phyloP scores from a whole-genome alignment of 2,888 invertebrate genomes.

The Lymantria dispar region DNA sequence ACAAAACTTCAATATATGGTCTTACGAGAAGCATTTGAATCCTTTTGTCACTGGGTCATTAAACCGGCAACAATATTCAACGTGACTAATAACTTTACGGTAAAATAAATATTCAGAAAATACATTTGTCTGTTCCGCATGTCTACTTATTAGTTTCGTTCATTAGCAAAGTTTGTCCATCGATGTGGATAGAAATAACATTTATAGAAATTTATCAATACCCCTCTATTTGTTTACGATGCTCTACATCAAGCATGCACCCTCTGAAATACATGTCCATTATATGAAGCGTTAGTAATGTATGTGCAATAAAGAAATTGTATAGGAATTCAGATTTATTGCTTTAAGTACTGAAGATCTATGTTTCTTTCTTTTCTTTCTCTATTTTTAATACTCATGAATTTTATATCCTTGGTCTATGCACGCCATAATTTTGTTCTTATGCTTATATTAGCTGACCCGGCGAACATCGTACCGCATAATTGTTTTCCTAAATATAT shows the following conservation, averaged over 20 bases:
- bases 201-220: constrained; percentile 47
- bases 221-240: constrained; percentile 44
- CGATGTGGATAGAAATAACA: constrained; percentile 43
- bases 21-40: no score
- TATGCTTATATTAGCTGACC: no score
- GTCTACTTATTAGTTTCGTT: constrained; percentile 26
- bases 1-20: no score
- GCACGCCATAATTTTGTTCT: no score
- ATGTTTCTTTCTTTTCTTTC: background rate
- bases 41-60: no score
- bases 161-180: constrained; percentile 39
- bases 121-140: constrained; percentile 13
- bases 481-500: no score
- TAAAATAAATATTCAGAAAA: constrained; percentile 4
- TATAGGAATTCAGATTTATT: constrained; percentile 64
- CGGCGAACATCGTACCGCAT: no score
- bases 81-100: no score
- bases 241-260: constrained; percentile 70
- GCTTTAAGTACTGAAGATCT: constrained; percentile 18
- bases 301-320: constrained; percentile 57
- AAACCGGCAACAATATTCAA: no score
- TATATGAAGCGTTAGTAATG: constrained; percentile 59
- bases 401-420: no score
- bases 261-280: constrained; percentile 51
- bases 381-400: no score